Base-by-base conservation (phyloP, 2,797 vertebrate genomes). In the Danio choprae region DNA sequence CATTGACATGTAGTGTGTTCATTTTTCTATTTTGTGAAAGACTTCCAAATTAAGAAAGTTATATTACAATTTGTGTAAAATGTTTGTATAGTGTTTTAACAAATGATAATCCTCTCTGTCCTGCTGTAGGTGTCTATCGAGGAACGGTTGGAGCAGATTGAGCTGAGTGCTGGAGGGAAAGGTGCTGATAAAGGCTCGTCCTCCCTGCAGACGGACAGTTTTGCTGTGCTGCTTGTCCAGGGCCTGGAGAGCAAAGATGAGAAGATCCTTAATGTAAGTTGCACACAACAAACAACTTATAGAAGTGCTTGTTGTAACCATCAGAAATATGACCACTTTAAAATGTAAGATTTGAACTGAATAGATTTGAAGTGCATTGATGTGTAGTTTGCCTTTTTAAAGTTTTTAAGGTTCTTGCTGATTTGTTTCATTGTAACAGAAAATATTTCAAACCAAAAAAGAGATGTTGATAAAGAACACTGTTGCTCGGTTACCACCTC, bases 231-330 rank as follows among this genome's bases (percentile, higher is more conserved):
- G 83, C 89, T 99, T 68, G 93, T 97, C 12, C 98, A 99, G 81
- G 98, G 97, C 22, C 92, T 99, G 89, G 98, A 99, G 92, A 99
- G 98, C 90, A 95, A 92, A 0, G 97, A 99, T 4, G 11, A 88
- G 5, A 90, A 85, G 84, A 97, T 99, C 87, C 87, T 99, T 81
- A 98, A 98, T 74, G 98, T 98, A 91, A 95, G 96, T 92, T 3
- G 29, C 18, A 40, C 6, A 12, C 6, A 9, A 4, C 5, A 56
- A 13, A 65, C 40, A 4, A 15, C 51, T 29, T 40, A 3, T 5
- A 36, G 0, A 12, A 63, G 9, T 7, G 12, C 6, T 75, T 50
- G 11, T 55, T 58, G 12, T 40, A 7, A 12, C 22, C 7, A 18
- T n/a, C 22, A 36, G 20, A 20, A 13, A 13, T 38, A 29, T 29